A percentile compares a stretch with the other conserved stretches of the same genome.
Conservation (phyloP, 2,888 invertebrate genomes). For the Griposia aprilina region DNA sequence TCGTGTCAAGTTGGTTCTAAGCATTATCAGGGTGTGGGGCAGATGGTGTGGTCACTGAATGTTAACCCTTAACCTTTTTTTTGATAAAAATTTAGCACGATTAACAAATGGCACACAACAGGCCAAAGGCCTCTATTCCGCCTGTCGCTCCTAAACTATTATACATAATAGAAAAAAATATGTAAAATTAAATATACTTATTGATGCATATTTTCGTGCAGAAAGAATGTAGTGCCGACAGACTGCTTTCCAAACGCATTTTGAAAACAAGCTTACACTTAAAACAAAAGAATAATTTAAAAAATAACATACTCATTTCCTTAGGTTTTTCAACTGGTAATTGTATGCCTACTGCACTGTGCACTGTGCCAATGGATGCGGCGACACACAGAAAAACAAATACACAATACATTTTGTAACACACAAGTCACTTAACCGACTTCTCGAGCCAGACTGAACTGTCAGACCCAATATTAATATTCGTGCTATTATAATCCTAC, state of each 20-base stretch:
- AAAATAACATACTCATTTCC: not conserved
- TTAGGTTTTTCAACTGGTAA: not conserved
- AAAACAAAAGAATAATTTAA: not conserved
- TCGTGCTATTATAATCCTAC: not conserved
- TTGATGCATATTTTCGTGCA: not conserved
- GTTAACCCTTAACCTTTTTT: constrained; percentile 15
- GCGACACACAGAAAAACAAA: not conserved
- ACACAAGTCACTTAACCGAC: not conserved
- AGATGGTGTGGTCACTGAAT: not conserved
- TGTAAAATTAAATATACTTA: not conserved
- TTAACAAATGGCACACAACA: not conserved
- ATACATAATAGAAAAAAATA: not conserved
- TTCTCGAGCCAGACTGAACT: not conserved
- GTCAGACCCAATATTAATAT: not conserved
- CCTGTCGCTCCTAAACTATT: no score
- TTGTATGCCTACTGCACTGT: not conserved
- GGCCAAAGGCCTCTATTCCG: no score
- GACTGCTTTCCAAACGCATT: not conserved
- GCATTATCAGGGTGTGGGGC: not conserved
- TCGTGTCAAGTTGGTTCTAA: constrained; percentile 7
- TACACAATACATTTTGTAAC: not conserved
- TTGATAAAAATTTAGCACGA: constrained; percentile 10
- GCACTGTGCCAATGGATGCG: not conserved
- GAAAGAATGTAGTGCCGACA: not conserved
- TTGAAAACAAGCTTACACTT: not conserved